Conservation (phyloP, 2,113 vertebrate species). For the Fregetta grallaria region DNA sequence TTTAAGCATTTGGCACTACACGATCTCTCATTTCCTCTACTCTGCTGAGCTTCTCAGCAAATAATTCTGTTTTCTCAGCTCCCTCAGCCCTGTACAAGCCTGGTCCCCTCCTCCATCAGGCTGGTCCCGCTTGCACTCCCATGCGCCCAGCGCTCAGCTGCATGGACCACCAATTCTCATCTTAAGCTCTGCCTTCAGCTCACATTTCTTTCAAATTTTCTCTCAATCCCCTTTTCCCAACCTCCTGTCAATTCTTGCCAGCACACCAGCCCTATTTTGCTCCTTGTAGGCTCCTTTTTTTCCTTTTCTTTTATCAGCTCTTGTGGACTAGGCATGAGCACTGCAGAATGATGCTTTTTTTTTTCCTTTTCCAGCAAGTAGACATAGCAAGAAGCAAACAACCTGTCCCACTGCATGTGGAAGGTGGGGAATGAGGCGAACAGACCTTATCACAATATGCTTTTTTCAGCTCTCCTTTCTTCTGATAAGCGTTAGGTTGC, state of each 20-base stretch:
- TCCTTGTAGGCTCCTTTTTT: background rate
- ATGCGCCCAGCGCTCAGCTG: rapidly evolving
- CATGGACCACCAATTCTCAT: rapidly evolving
- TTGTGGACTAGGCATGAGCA: background rate
- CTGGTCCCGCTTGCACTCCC: background rate
- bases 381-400: background rate
- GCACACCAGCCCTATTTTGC: background rate
- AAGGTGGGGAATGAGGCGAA: background rate
- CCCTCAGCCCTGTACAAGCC: background rate
- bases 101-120: background rate
- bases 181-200: background rate
- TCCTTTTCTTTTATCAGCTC: background rate
- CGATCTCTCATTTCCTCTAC: background rate
- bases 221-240: background rate
- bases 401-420: background rate
- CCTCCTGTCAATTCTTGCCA: background rate
- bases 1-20: background rate
- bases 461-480: background rate
- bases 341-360: background rate
- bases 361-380: background rate
- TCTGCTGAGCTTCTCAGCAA: background rate
- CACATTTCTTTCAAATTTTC: background rate
- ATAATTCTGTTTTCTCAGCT: background rate
- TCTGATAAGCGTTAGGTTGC: background rate
- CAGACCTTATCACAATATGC: background rate